Conservation (phyloP, 2,888 invertebrate genomes). For the Callyntrura guangdongensis region DNA sequence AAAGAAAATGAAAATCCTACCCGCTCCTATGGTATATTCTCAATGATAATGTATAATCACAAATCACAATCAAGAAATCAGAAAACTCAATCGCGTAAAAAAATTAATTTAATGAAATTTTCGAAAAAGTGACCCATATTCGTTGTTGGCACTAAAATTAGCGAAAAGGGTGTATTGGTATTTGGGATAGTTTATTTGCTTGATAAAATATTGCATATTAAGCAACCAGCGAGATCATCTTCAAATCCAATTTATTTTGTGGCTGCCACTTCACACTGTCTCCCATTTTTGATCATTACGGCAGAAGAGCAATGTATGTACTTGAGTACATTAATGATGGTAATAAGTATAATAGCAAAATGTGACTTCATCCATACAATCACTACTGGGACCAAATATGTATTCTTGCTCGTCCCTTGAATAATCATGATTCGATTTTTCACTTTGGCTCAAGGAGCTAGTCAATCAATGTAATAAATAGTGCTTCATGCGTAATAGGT, state of each 20-base stretch:
- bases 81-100: neutral
- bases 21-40: neutral
- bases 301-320: neutral
- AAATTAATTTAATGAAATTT: conserved; percentile 21
- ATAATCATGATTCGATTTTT: conserved; percentile 69
- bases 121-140: conserved; percentile 62
- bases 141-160: conserved; percentile 42
- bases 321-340: neutral
- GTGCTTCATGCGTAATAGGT: conserved; percentile 3
- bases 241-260: conserved; percentile 51
- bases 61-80: conserved; percentile 58
- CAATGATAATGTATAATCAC: conserved; percentile 35
- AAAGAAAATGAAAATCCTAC: neutral
- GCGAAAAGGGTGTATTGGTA: neutral
- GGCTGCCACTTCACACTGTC: neutral
- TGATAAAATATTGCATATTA: conserved; percentile 37
- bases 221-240: conserved; percentile 15
- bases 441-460: conserved; percentile 63
- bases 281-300: neutral
- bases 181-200: conserved; percentile 6
- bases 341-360: conserved; percentile 6
- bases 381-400: neutral
- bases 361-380: neutral
- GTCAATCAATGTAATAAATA: conserved; percentile 32
- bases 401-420: conserved; percentile 46